phyloP scores from a whole-genome alignment of 2,113 vertebrate genomes.

The Loxodonta africana region DNA sequence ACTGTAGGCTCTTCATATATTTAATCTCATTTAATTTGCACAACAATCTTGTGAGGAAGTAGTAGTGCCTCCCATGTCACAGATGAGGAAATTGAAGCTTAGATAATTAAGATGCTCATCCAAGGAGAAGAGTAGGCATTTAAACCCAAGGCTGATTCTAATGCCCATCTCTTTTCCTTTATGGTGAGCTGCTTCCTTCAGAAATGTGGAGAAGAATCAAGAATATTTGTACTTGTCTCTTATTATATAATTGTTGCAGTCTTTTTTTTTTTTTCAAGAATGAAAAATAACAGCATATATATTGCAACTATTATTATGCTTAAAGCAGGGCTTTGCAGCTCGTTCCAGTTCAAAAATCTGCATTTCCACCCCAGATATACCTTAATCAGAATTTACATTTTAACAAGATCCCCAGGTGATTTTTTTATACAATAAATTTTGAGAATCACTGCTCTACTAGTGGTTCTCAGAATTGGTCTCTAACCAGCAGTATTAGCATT shows the following conservation, averaged over 20 bases:
- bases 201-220: constrained; percentile 7
- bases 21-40: constrained; percentile 29
- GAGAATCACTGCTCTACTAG: too few species aligned
- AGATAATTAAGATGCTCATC: constrained; percentile 7
- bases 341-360: too few species aligned
- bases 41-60: not conserved
- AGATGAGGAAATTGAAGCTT: not conserved
- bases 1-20: not conserved
- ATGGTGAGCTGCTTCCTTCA: not conserved
- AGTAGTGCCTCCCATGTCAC: not conserved
- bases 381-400: too few species aligned
- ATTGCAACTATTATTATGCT: not conserved
- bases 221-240: not conserved
- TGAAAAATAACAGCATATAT: not conserved
- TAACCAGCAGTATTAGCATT: too few species aligned
- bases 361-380: too few species aligned
- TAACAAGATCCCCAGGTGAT: too few species aligned
- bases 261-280: not conserved
- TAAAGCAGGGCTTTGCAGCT: not conserved
- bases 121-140: not conserved
- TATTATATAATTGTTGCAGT: not conserved
- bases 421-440: too few species aligned
- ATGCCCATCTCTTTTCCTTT: not conserved
- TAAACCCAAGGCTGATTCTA: not conserved
- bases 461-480: too few species aligned